A percentile compares a stretch with the other conserved stretches of the same genome.
These are phyloP conservation scores for Lampris megalopsis DNA, from an alignment of 2,113 vertebrate genomes.

Conservation along the genomic window DNA sequence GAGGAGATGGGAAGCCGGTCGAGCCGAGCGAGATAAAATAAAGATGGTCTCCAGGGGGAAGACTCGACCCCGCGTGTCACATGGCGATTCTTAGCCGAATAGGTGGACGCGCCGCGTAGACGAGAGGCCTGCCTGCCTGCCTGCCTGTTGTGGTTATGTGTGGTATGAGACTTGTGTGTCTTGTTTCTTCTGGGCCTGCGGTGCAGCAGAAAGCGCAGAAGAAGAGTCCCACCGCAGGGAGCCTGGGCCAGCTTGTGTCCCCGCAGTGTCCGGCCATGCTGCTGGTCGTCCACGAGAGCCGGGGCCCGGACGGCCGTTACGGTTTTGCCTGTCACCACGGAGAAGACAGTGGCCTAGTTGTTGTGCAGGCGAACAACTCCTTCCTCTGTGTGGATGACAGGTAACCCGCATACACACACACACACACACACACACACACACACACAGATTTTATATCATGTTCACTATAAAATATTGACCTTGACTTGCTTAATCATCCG, in stretches of 20 bases:
- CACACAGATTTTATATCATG: neutral
- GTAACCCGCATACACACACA: conserved; percentile 44
- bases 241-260: conserved; percentile 77
- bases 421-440: too few relatives aligned
- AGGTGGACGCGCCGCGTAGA: too few relatives aligned
- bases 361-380: conserved; percentile 58
- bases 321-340: conserved; percentile 59
- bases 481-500: neutral
- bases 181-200: neutral
- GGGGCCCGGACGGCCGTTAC: conserved; percentile 56
- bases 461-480: neutral
- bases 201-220: conserved; percentile 63
- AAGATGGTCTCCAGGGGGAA: too few relatives aligned
- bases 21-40: too few relatives aligned
- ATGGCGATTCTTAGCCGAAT: too few relatives aligned
- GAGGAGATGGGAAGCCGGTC: too few relatives aligned
- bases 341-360: conserved; percentile 72
- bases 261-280: conserved; percentile 73
- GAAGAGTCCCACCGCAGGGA: conserved; percentile 53
- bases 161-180: conserved; percentile 27
- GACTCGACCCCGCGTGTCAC: too few relatives aligned
- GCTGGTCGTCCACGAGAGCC: conserved; percentile 68
- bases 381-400: conserved; percentile 76
- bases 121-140: neutral
- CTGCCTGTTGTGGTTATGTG: neutral